A percentile compares a stretch with the other conserved stretches of the same genome.
These are phyloP conservation scores for Drosophila erecta DNA, from an alignment of 1,140 invertebrate genomes.

Conservation along the genomic window DNA sequence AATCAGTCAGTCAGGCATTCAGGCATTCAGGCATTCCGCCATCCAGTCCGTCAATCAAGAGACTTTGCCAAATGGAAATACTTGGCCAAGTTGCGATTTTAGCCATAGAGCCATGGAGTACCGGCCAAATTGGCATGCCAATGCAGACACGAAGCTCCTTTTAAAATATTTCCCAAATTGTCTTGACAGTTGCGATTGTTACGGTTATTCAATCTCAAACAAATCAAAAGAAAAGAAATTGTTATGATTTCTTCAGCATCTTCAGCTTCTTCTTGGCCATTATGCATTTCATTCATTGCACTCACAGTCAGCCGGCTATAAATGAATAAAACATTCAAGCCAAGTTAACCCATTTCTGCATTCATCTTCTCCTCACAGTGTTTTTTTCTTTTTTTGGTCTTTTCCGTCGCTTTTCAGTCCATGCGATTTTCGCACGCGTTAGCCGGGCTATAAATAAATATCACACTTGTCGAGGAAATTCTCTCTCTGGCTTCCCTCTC, in stretches of 20 bases:
- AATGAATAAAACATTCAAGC: conserved; percentile 67
- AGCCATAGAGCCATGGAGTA: conserved; percentile 17
- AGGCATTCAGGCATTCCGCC: conserved; percentile 15
- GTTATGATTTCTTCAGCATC: conserved; percentile 54
- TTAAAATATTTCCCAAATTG: conserved; percentile 65
- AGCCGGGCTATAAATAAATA: conserved; percentile 73
- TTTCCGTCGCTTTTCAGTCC: conserved; percentile 1
- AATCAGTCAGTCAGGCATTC: conserved; percentile 24
- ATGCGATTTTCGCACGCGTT: conserved; percentile 46
- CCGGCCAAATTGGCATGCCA: conserved; percentile 45
- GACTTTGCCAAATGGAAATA: conserved; percentile 43
- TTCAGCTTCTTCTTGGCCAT: background rate
- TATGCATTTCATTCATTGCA: conserved; percentile 61
- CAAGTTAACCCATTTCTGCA: conserved; percentile 75
- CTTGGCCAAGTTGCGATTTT: conserved; percentile 37
- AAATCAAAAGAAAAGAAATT: conserved; percentile 31
- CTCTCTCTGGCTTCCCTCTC: conserved; percentile 24
- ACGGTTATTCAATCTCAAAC: conserved; percentile 42
- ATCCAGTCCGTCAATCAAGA: conserved; percentile 23
- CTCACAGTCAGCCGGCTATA: conserved; percentile 18
- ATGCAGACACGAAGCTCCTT: conserved; percentile 46
- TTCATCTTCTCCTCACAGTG: conserved; percentile 55
- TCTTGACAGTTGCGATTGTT: conserved; percentile 65
- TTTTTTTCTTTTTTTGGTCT: conserved; percentile 23
- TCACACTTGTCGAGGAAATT: conserved; percentile 71